Conservation (phyloP, 2,113 vertebrate genomes). For the Thomomys bottae region DNA sequence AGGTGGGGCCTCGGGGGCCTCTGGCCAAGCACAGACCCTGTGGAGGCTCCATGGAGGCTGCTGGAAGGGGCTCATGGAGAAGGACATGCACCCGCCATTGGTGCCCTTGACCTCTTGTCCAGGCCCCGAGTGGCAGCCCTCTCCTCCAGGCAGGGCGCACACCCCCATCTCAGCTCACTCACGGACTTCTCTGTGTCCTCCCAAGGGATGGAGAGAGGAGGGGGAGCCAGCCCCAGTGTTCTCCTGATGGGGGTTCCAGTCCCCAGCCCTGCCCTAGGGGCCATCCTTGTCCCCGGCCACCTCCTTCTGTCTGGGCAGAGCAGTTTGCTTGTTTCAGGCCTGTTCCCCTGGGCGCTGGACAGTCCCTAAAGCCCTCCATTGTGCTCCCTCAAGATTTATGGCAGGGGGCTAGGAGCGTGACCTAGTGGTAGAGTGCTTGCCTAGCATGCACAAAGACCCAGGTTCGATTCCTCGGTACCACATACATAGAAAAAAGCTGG, state of each 20-base stretch:
- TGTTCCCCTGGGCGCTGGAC: not conserved
- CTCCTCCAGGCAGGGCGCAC: fast-evolving
- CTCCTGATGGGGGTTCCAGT: not conserved
- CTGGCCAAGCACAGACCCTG: fast-evolving
- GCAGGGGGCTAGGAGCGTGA: no score
- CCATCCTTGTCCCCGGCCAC: not conserved
- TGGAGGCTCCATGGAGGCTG: fast-evolving
- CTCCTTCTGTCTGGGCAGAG: no score
- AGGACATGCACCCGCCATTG: no score
- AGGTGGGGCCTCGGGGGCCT: not conserved
- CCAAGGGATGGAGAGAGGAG: no score
- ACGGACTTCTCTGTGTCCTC: fast-evolving
- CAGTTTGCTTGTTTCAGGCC: not conserved
- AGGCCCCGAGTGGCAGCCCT: not conserved
- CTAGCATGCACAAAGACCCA: no score
- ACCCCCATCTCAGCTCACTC: no score
- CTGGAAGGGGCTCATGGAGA: not conserved
- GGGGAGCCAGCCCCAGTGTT: not conserved
- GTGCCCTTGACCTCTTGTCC: not conserved
- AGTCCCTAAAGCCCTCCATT: no score
- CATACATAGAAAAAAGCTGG: no score
- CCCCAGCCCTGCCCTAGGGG: not conserved
- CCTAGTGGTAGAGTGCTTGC: no score
- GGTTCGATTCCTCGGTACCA: no score
- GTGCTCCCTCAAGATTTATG: no score